A percentile compares a stretch with the other conserved stretches of the same genome.
Conservation (phyloP, 2,113 vertebrate genomes). For the Syngnathoides biaculeatus region DNA sequence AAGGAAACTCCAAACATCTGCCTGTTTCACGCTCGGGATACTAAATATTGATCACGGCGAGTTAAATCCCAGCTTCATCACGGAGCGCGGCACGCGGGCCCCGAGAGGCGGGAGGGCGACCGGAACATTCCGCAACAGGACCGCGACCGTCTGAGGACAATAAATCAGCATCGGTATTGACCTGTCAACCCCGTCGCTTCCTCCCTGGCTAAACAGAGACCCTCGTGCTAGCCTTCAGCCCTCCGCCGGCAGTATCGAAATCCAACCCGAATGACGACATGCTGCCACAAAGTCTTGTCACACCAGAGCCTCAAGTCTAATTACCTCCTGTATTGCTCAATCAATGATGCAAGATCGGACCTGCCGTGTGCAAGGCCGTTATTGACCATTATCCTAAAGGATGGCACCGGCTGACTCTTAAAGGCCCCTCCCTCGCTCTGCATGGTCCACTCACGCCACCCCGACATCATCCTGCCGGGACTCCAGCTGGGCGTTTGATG, state of each 20-base stretch:
- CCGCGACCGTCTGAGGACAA: slow-evolving; percentile 56
- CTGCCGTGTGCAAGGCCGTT: slow-evolving; percentile 50
- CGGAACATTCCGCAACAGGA: slow-evolving; percentile 62
- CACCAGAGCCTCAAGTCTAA: slow-evolving; percentile 61
- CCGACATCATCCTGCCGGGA: slow-evolving; percentile 30
- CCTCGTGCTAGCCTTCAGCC: slow-evolving; percentile 30
- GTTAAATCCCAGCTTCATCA: slow-evolving; percentile 79
- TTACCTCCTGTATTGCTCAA: slow-evolving; percentile 67
- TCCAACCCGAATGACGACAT: slow-evolving; percentile 58
- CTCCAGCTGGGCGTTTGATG: slow-evolving; percentile 39
- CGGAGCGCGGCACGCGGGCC: slow-evolving; percentile 50
- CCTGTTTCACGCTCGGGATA: slow-evolving; percentile 93
- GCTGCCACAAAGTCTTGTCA: slow-evolving; percentile 52
- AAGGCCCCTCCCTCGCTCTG: slow-evolving; percentile 28
- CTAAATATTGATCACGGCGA: slow-evolving; percentile 89
- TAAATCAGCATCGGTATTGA: slow-evolving; percentile 57
- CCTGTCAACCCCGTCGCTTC: slow-evolving; percentile 49
- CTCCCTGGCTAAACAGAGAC: slow-evolving; percentile 42
- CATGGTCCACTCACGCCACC: slow-evolving; percentile 34
- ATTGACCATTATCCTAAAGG: slow-evolving; percentile 61
- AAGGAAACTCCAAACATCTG: slow-evolving; percentile 95
- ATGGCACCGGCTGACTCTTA: slow-evolving; percentile 54
- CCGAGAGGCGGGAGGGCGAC: slow-evolving; percentile 49
- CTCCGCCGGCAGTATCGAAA: slow-evolving; percentile 38
- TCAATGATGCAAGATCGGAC: slow-evolving; percentile 65